Evolutionary conservation across 2,113 vertebrate species (phyloP).

Genomic region (Tachuris rubrigastra): DNA sequence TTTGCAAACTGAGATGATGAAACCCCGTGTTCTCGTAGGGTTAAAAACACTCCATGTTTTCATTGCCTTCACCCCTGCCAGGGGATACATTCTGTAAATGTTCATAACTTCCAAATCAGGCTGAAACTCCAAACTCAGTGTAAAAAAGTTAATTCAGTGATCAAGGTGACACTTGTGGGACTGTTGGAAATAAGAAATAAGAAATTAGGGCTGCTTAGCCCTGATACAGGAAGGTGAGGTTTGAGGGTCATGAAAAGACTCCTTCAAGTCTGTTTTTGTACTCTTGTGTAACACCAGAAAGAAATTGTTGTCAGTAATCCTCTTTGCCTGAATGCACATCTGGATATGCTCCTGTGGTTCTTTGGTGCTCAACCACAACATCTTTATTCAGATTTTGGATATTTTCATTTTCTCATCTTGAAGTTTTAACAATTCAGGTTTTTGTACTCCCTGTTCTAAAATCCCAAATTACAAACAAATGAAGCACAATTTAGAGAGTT

Average conservation of each 20-base stretch:
- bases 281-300: background rate
- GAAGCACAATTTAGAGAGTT: background rate
- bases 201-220: background rate
- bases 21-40: rapidly evolving
- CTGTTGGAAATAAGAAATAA: background rate
- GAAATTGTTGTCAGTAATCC: background rate
- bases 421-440: background rate
- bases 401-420: background rate
- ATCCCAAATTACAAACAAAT: background rate
- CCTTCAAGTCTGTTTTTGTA: background rate
- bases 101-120: background rate
- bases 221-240: background rate
- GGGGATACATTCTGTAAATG: background rate
- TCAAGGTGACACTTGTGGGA: background rate
- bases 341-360: background rate
- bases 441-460: background rate
- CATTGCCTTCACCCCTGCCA: background rate
- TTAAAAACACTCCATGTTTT: background rate
- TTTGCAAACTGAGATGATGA: background rate
- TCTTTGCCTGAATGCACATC: background rate
- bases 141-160: background rate
- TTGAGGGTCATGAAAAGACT: background rate
- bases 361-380: background rate
- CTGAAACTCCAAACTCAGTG: background rate
- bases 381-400: background rate